Base-by-base conservation (phyloP, 2,888 invertebrate genomes). In the Andrena chrysosceles region DNA sequence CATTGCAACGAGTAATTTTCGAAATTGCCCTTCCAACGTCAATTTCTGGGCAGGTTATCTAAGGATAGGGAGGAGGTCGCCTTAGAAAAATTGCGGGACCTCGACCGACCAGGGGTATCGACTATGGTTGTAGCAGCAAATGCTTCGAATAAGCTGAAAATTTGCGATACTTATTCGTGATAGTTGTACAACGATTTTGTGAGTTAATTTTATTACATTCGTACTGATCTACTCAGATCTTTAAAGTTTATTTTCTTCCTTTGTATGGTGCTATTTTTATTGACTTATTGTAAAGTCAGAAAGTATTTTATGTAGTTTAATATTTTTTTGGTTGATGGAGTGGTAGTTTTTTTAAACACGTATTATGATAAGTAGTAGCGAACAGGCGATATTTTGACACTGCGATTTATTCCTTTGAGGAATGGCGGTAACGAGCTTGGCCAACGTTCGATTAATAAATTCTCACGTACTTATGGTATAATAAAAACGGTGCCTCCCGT, bases 21-120 rank as follows among this genome's bases (percentile, higher is more conserved):
- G 73, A 83, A 88, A 89, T 89, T 89, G 79, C 70, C 72, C 73
- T 83, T 83, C 69, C 74, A 66, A 76, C 79, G 81, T 80, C 84
- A 73, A 85, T 84, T 87, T 82, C 76, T 26, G 29, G 5, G 20
- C 35, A 10, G 67, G 42, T 63, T 66, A n/a, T 33, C 64, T 10
- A 23, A 42, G 49, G 1, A 49, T 23, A 56, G 29, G 42, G 29
- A n/a, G 20, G 23, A 33, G 42, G 20, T 33, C 26, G 35, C 6
- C 42, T 52, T 33, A 13, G 23, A 29, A 71, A 68, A 68, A 31
- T 68, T 26, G 7, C 6, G 20, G 1, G 16, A 16, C 16, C 3
- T 33, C 49, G 6, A 42, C 35, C 10, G 16, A 8, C 16, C 8
- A 20, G 31, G 5, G 4, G 5, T 23, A 56, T 56, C 5, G 63